Base-by-base conservation (phyloP, 2,113 vertebrate species). In the Raphicerus campestris region DNA sequence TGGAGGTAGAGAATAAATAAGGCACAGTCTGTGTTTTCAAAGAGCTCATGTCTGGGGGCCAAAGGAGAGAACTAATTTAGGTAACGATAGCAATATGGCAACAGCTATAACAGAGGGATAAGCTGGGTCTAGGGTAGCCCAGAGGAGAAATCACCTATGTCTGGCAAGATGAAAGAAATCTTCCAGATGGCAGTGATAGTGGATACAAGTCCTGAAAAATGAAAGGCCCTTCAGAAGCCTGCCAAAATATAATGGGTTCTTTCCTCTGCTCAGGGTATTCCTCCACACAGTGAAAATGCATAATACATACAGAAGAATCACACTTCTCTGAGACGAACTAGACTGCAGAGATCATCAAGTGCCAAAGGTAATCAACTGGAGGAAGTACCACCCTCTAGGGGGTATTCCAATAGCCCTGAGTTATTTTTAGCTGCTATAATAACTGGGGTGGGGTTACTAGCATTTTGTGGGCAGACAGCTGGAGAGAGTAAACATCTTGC, bases 1-100 rank as follows among this genome's bases (percentile, higher is more conserved):
- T 58, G 35, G 58, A 61, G 84, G 32, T 32, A 93, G 82, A 88
- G 87, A 83, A 86, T 51, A 94, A 94, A 93, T 94, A 97, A 91
- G 66, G 24, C n/a, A 75, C 19, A 78, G 42, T n/a, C 88, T 82
- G 53, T n/a, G 22, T 75, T 75, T 39, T 80, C 91, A 63, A 49
- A 86, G 82, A 91, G n/a, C 30, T 42, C 56, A 35, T 24, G 73
- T 63, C 30, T 58, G 39, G n/a, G 89, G 39, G 30, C 56, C 2
- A 1, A n/a, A 26, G 16, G 47, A 15, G 32, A 95, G 26, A 70
- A 61, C 28, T 60, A 20, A 92, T 22, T 47, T 51, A 88, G 30
- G 60, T 24, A 88, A 61, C 2, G 35, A 49, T 2, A 14, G 55
- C 17, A 81, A 49, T n/a, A 16, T 22, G 75, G 28, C 42, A 82